phyloP scores from a whole-genome alignment of 2,797 vertebrate species.

The Poeciliopsis infans region DNA sequence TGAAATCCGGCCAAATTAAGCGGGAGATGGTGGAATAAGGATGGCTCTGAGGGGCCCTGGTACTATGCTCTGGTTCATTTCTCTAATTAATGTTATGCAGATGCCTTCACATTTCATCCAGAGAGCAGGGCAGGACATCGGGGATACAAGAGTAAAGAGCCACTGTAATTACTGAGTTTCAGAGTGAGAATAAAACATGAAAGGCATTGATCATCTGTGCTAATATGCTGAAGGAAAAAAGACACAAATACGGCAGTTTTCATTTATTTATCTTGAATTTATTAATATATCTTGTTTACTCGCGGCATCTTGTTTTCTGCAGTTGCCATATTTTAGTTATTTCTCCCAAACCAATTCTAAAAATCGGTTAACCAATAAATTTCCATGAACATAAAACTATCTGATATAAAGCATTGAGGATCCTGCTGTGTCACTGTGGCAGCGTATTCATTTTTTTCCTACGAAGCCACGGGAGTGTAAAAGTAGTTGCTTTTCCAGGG shows the following conservation, averaged over 20 bases:
- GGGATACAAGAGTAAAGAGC: conserved; percentile 71
- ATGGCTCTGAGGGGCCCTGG: conserved; percentile 48
- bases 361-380: conserved; percentile 29
- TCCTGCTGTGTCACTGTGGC: conserved; percentile 51
- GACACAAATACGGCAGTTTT: conserved; percentile 21
- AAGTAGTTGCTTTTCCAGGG: conserved; percentile 71
- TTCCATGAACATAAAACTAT: conserved; percentile 36
- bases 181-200: conserved; percentile 45
- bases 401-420: conserved; percentile 21
- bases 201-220: conserved; percentile 16
- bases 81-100: conserved; percentile 78
- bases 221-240: conserved; percentile 1
- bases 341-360: conserved; percentile 4
- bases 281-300: conserved; percentile 20
- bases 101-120: conserved; percentile 63
- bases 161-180: conserved; percentile 68
- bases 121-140: conserved; percentile 64
- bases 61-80: conserved; percentile 53
- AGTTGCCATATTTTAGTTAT: not conserved
- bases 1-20: conserved; percentile 62
- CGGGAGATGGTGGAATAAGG: conserved; percentile 47
- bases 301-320: conserved; percentile 14
- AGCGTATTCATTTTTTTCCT: conserved; percentile 47
- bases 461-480: conserved; percentile 58
- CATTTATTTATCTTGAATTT: not conserved